These are phyloP conservation scores for Drosophila sturtevanti DNA, from an alignment of 1,140 invertebrate genomes.

Conservation along the genomic window DNA sequence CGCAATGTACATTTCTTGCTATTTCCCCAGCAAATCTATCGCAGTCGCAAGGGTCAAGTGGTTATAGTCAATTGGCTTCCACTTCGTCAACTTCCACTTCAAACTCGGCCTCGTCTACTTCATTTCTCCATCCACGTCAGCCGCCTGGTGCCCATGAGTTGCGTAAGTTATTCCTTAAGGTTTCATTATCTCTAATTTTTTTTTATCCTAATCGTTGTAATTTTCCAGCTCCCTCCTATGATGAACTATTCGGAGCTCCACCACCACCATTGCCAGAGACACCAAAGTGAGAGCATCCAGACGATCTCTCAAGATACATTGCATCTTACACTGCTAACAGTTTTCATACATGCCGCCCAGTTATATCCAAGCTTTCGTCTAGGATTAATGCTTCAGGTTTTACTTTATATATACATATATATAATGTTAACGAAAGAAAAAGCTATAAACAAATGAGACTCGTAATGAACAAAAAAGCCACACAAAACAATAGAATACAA, in stretches of 20 bases:
- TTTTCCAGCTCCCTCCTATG: conserved; percentile 72
- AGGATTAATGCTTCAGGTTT: conserved; percentile 65
- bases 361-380: conserved; percentile 71
- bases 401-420: conserved; percentile 52
- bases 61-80: conserved; percentile 65
- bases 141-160: conserved; percentile 59
- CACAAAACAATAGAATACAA: not conserved
- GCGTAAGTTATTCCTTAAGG: conserved; percentile 51
- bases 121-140: conserved; percentile 45
- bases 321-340: conserved; percentile 9
- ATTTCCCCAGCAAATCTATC: conserved; percentile 30
- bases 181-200: not conserved
- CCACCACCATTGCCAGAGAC: conserved; percentile 59
- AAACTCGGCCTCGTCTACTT: conserved; percentile 35
- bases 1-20: conserved; percentile 57
- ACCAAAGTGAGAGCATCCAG: conserved; percentile 46
- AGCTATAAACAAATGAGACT: conserved; percentile 15
- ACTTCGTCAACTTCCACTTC: conserved; percentile 57
- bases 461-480: conserved; percentile 8
- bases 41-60: not conserved
- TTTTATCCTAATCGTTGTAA: not conserved
- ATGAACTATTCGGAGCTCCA: conserved; percentile 76
- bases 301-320: not conserved
- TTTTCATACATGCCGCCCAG: conserved; percentile 57
- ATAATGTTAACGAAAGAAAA: conserved; percentile 32